These are phyloP conservation scores for Percina caprodes DNA, from an alignment of 2,113 vertebrate species.

Conservation along the genomic window DNA sequence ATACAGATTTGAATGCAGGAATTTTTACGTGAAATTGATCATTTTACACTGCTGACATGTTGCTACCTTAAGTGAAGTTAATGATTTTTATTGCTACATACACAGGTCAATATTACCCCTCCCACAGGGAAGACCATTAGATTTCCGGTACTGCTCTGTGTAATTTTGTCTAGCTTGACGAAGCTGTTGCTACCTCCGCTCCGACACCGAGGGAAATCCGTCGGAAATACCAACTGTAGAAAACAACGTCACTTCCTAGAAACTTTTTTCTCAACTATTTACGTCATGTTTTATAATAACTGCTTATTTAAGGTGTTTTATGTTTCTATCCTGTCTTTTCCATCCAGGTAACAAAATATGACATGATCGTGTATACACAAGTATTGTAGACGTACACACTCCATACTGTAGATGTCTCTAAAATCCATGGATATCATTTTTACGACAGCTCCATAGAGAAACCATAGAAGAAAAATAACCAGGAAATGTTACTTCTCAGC, in stretches of 20 bases:
- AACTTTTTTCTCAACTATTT: constrained; percentile 15
- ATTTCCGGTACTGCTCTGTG: constrained; percentile 3
- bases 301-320: not conserved
- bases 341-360: not conserved
- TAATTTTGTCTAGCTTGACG: constrained; percentile 21
- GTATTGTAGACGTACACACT: constrained; percentile 21
- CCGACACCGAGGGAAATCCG: constrained; percentile 75
- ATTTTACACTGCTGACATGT: not conserved
- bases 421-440: not conserved
- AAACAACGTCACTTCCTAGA: constrained; percentile 73
- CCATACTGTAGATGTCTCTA: constrained; percentile 64
- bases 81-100: not conserved
- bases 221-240: constrained; percentile 76
- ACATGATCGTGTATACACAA: not conserved
- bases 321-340: not conserved
- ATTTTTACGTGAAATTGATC: not conserved
- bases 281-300: constrained; percentile 20
- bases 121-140: not conserved
- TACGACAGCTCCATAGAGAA: not conserved
- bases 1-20: not conserved
- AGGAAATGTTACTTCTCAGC: constrained; percentile 47
- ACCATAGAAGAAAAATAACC: constrained; percentile 59
- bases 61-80: not conserved
- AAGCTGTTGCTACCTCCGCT: not conserved
- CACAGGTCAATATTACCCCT: not conserved